Conservation (phyloP, 2,797 vertebrate species). For the Avahi laniger region DNA sequence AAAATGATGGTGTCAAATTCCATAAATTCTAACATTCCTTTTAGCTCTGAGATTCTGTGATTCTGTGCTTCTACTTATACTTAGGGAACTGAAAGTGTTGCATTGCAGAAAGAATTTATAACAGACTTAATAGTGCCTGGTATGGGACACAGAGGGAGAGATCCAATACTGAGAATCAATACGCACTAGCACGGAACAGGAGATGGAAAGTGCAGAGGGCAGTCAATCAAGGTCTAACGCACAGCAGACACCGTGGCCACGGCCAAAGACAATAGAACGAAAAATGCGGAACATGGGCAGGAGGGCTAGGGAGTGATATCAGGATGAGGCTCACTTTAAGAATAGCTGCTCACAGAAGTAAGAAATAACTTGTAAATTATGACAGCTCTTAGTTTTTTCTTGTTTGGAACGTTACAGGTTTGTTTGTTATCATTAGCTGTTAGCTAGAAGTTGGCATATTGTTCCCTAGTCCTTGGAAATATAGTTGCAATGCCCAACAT, state of each 20-base stretch:
- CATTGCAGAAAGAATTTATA: constrained; percentile 54
- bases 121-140: constrained; percentile 35
- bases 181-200: background rate
- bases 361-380: constrained; percentile 1
- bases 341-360: background rate
- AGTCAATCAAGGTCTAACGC: constrained; percentile 57
- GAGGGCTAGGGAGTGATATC: background rate
- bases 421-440: constrained; percentile 25
- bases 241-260: constrained; percentile 21
- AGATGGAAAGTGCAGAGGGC: constrained; percentile 23
- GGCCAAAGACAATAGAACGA: constrained; percentile 23
- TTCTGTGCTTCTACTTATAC: constrained; percentile 1
- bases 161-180: constrained; percentile 61
- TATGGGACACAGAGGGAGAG: background rate
- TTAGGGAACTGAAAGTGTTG: constrained; percentile 36
- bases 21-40: constrained; percentile 15
- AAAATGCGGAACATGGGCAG: background rate
- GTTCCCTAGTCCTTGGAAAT: background rate
- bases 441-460: constrained; percentile 30
- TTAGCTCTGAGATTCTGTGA: constrained; percentile 38
- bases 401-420: constrained; percentile 19
- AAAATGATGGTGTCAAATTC: background rate
- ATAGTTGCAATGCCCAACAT: background rate
- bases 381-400: constrained; percentile 29
- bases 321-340: background rate